Percentiles rank a stretch among this genome's conserved stretches.
Conservation (phyloP, 2,888 invertebrate genomes). For the Agrotis clavis region DNA sequence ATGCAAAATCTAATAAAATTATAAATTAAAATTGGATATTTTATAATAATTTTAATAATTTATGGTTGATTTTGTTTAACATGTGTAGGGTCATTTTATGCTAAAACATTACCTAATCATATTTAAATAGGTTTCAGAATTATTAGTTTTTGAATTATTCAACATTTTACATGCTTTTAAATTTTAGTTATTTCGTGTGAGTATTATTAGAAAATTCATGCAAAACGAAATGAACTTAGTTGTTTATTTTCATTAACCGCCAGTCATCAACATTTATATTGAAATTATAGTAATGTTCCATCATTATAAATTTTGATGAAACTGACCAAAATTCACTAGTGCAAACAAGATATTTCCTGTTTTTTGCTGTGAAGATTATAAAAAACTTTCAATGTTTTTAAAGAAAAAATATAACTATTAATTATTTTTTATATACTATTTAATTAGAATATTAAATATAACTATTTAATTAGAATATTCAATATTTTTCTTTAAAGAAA, state of each 20-base stretch:
- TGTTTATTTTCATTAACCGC: conserved; percentile 43
- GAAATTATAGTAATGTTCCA: conserved; percentile 15
- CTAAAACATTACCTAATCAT: too few relatives aligned
- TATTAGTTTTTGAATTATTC: background rate
- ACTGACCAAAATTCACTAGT: conserved; percentile 31
- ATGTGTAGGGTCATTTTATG: too few relatives aligned
- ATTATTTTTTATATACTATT: too few relatives aligned
- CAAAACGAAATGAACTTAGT: conserved; percentile 55
- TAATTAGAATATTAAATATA: too few relatives aligned
- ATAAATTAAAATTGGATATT: too few relatives aligned
- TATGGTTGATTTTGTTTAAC: too few relatives aligned
- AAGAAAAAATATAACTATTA: background rate
- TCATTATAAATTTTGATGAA: conserved; percentile 42
- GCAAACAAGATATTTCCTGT: conserved; percentile 44
- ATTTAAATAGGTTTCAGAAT: too few relatives aligned
- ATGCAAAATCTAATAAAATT: too few relatives aligned
- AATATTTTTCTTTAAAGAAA: too few relatives aligned
- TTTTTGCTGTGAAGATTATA: background rate
- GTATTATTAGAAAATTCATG: conserved; percentile 52
- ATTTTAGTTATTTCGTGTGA: conserved; percentile 29
- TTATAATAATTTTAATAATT: too few relatives aligned
- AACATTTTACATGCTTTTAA: background rate
- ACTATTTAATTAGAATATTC: too few relatives aligned
- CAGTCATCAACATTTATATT: conserved; percentile 55
- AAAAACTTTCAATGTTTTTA: background rate